Evolutionary conservation across 2,888 invertebrate species (phyloP).

Genomic region (Pteria penguin): DNA sequence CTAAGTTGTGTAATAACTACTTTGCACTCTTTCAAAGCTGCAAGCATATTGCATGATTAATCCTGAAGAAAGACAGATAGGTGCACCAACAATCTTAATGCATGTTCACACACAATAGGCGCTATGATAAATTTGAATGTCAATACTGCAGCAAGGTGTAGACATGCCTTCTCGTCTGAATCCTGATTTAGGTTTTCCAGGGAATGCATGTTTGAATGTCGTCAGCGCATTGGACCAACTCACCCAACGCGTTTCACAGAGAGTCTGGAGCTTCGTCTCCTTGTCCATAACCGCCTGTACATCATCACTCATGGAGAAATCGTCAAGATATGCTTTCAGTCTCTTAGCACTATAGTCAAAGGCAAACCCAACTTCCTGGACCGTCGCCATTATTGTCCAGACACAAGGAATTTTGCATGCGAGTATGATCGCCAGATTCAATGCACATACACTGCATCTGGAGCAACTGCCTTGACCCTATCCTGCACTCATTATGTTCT

Average conservation of each 20-base stretch:
- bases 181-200: conserved; percentile 5
- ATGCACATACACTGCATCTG: conserved; percentile 4
- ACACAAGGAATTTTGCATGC: background rate
- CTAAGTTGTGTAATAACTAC: conserved; percentile 21
- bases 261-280: conserved; percentile 28
- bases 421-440: conserved; percentile 2
- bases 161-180: conserved; percentile 10
- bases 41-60: conserved; percentile 19
- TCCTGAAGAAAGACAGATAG: conserved; percentile 25
- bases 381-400: conserved; percentile 11
- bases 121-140: conserved; percentile 34
- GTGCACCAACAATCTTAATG: conserved; percentile 22
- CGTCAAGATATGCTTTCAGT: conserved; percentile 28
- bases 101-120: conserved; percentile 34
- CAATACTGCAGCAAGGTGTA: conserved; percentile 2
- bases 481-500: conserved; percentile 8
- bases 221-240: conserved; percentile 36
- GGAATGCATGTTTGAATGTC: conserved; percentile 38
- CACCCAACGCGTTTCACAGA: conserved; percentile 43
- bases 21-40: conserved; percentile 29
- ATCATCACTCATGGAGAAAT: conserved; percentile 27
- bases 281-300: conserved; percentile 30
- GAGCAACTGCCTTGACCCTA: background rate
- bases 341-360: conserved; percentile 45
- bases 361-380: conserved; percentile 41